Evolutionary conservation across 2,113 vertebrate species (phyloP), one percentile per base, ranked within the genome.

Genomic region (Grus americana): DNA sequence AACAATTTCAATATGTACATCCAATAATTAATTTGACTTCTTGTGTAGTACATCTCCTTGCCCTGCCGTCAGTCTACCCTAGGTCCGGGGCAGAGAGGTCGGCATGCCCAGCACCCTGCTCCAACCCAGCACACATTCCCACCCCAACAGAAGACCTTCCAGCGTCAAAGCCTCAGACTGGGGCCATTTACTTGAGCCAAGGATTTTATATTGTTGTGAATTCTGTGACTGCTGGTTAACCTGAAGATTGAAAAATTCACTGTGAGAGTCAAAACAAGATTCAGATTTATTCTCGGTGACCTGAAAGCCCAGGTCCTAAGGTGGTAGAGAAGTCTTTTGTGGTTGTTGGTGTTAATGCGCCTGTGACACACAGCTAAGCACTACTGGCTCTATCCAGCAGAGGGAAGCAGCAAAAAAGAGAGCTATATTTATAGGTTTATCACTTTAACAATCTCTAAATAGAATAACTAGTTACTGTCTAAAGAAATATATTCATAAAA

Each of bases 361-460:
- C 49, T 61, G 40, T 40, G 26, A 80, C 32, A 52, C 38, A 52
- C 1, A 79, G 3, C 32, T 85, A 66, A 76, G 55, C 71, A 92
- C 78, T 97, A 83, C 96, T 95, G 55, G 18, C 42, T 91, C 55
- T 67, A 95, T 91, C 96, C 97, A 94, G 84, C 81, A 97, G 96
- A 96, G 89, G 96, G 95, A 95, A 94, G 87, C 90, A 95, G 74
- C 70, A 97, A 96, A 91, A 94, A 95, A 82, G 61, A 95, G 58
- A 95, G 87, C 81, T 87, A 15, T 63, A 11, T 24, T 88, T 38
- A 54, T 58, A 91, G 62, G 36, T 82, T 95, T 59, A 82, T 76
- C 22, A 80, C 76, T 95, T 91, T 92, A 92, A 52, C 42, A 73
- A 83, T 79, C 72, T 23, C 23, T n/a, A 80, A 86, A 79, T 11